Base-by-base conservation (phyloP, 1,140 invertebrate genomes). In the Pogonomyrmex californicus region DNA sequence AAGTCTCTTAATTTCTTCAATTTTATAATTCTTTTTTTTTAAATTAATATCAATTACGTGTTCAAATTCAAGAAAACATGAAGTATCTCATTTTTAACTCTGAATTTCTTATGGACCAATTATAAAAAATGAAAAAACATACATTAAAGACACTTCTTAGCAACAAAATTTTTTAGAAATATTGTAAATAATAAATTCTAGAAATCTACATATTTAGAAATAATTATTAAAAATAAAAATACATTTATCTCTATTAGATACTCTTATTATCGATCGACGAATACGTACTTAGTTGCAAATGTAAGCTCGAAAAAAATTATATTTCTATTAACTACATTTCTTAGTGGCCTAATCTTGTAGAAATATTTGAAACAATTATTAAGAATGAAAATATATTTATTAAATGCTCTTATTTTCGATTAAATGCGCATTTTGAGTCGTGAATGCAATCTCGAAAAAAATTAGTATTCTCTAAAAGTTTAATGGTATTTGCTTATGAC, bases 21-120 rank as follows among this genome's bases (percentile, higher is more conserved):
- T 33, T 71, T 10, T 30, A 23, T 23, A 9, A 56, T 47, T 66
- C 38, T 36, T 79, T 66, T 79, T 66, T 30, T 23, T 54, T 66
- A 54, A 14, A 14, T 7, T 1, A 78, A 78, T 30, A 60, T 38
- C 14, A 56, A 30, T 44, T 58, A 4, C n/a, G 14, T 9, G 6
- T 58, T 76, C 14, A 73, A 54, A 54, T 56, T 9, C 10, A 30
- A 3, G 30, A 47, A 49, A 71, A 49, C 6, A 0, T 5, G 0
- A 2, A 51, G 4, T 33, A 49, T 44, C 23, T 5, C 3, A 49
- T 49, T 70, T 70, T 70, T 2, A 12, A 49, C 23, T 0, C 1
- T 49, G 6, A 33, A 47, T 70, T 17, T 70, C 10, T 70, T 17
- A 6, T 38, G n/a, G 9, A 1, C 23, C 23, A 0, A 23, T 23